These are phyloP conservation scores for Heliconius nattereri DNA, from an alignment of 1,140 invertebrate genomes.

Conservation along the genomic window DNA sequence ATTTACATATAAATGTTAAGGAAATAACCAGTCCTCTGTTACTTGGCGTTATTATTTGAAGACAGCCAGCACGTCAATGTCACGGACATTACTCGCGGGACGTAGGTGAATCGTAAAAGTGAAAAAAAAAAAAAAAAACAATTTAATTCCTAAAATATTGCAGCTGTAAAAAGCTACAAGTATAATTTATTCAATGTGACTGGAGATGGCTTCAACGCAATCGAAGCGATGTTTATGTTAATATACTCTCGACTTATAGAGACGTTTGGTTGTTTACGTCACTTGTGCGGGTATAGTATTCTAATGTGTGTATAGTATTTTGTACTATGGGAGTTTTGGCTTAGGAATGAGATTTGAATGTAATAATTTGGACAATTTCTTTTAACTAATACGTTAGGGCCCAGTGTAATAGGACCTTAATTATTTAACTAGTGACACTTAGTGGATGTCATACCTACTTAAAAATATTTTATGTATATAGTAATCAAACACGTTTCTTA, in stretches of 20 bases:
- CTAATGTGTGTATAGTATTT: background rate
- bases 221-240: conserved; percentile 72
- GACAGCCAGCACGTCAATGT: conserved; percentile 25
- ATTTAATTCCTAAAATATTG: conserved; percentile 70
- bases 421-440: background rate
- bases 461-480: background rate
- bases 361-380: background rate
- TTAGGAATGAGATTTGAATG: background rate
- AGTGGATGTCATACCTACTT: background rate
- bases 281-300: conserved; percentile 29
- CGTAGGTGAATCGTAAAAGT: conserved; percentile 39
- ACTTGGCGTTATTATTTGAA: conserved; percentile 15
- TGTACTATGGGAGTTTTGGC: background rate
- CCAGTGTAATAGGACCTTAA: background rate
- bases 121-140: conserved; percentile 51
- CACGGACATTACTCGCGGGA: conserved; percentile 7
- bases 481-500: background rate
- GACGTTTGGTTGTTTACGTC: conserved; percentile 55
- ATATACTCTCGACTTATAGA: conserved; percentile 63
- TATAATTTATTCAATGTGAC: conserved; percentile 72
- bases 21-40: background rate
- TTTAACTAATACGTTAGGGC: background rate
- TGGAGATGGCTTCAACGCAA: conserved; percentile 47
- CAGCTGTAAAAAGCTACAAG: conserved; percentile 60
- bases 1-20: conserved; percentile 1